Evolutionary conservation across 2,797 vertebrate species (phyloP).

Genomic region (Eulemur albifrons): DNA sequence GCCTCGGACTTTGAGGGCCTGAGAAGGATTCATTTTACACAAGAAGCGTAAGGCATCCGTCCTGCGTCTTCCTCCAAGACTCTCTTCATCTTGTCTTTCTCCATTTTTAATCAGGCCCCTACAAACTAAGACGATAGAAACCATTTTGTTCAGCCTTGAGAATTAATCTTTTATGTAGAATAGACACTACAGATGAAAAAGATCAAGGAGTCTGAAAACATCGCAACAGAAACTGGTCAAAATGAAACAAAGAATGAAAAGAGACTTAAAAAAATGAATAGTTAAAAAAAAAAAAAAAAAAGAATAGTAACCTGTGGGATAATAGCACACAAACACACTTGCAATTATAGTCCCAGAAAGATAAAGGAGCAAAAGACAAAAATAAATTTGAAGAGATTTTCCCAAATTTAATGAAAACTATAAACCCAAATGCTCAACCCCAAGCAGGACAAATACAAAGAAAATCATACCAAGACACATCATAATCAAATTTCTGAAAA

Average conservation of each 20-base stretch:
- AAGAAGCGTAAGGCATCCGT: conserved; percentile 96
- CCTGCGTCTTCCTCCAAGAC: conserved; percentile 93
- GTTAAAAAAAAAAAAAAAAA: not conserved
- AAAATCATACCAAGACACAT: not conserved
- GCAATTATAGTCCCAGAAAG: not conserved
- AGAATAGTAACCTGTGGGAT: not conserved
- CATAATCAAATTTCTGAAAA: conserved; percentile 21
- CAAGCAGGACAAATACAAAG: not conserved
- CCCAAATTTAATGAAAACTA: conserved; percentile 5
- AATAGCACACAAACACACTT: not conserved
- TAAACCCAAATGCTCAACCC: not conserved
- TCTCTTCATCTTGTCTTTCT: conserved; percentile 98
- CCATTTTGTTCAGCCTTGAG: not conserved
- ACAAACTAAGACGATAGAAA: conserved; percentile 88
- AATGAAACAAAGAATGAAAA: not conserved
- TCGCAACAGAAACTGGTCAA: not conserved
- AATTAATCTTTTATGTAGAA: not conserved
- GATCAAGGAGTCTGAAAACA: not conserved
- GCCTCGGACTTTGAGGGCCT: conserved; percentile 96
- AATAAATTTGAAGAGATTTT: not conserved
- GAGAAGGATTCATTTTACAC: conserved; percentile 98
- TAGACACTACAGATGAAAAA: not conserved
- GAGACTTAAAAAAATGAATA: not conserved
- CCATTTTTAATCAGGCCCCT: conserved; percentile 97
- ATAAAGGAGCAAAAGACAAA: not conserved